These are phyloP conservation scores for Gibbula magus DNA, from an alignment of 2,888 invertebrate genomes.

Conservation along the genomic window DNA sequence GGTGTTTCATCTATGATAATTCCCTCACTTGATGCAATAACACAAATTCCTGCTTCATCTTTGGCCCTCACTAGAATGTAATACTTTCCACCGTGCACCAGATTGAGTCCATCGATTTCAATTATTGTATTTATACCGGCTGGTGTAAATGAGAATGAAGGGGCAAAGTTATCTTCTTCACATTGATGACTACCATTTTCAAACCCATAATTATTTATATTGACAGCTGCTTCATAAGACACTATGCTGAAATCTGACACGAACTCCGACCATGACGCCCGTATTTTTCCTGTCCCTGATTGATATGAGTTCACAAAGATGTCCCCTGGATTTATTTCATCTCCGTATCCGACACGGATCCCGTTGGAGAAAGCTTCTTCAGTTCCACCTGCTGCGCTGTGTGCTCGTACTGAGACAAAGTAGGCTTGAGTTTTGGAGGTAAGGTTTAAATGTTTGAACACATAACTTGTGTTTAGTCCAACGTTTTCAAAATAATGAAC, in stretches of 20 bases:
- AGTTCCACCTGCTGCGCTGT: conserved; percentile 55
- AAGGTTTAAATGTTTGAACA: conserved; percentile 53
- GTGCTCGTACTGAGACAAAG: conserved; percentile 60
- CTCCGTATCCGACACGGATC: conserved; percentile 50
- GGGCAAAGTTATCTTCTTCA: conserved; percentile 34
- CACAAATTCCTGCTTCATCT: conserved; percentile 49
- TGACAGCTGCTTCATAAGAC: conserved; percentile 44
- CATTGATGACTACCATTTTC: conserved; percentile 16
- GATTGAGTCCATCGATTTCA: conserved; percentile 29
- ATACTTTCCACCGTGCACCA: conserved; percentile 42
- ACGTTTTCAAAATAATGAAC: conserved; percentile 57
- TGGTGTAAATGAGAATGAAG: conserved; percentile 12
- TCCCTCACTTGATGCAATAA: conserved; percentile 32
- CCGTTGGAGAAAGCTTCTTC: conserved; percentile 61
- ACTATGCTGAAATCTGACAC: conserved; percentile 49
- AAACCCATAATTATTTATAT: not conserved
- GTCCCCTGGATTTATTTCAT: conserved; percentile 41
- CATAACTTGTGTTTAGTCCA: conserved; percentile 55
- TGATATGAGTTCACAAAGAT: conserved; percentile 38
- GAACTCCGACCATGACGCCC: conserved; percentile 50
- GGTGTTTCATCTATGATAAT: conserved; percentile 50
- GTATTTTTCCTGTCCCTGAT: conserved; percentile 34
- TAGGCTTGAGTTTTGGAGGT: conserved; percentile 52
- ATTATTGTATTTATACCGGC: conserved; percentile 44
- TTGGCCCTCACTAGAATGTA: conserved; percentile 47